Evolutionary conservation across 2,888 invertebrate genomes (phyloP).

Genomic region (Bugula neritina): DNA sequence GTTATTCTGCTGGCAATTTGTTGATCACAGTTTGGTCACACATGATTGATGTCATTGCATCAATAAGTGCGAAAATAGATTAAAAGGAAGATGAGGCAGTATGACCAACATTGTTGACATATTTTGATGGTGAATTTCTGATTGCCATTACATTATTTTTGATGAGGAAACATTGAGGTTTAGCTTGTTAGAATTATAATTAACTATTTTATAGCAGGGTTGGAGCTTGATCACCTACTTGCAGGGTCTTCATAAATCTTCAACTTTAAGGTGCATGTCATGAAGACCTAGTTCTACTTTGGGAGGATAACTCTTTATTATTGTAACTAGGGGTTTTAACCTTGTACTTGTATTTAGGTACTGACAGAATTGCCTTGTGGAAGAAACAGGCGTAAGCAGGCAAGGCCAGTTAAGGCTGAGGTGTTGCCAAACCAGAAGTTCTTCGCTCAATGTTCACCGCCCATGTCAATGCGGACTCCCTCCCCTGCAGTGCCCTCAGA

Average conservation of each 20-base stretch:
- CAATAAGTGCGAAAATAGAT: constrained; percentile 9
- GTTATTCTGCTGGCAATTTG: neutral
- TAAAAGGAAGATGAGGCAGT: neutral
- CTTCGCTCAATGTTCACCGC: neutral
- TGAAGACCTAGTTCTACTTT: too few relatives aligned
- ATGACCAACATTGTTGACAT: neutral
- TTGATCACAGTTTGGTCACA: constrained; percentile 25
- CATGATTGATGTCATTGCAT: constrained; percentile 23
- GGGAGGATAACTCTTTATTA: too few relatives aligned
- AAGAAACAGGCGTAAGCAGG: constrained; percentile 14
- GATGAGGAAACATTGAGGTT: constrained; percentile 18
- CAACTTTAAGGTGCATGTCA: too few relatives aligned
- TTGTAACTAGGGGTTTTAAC: too few relatives aligned
- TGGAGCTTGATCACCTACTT: too few relatives aligned
- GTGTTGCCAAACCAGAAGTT: neutral
- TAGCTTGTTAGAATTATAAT: neutral
- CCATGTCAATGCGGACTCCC: neutral
- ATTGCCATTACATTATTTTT: constrained; percentile 5
- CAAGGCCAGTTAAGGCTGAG: constrained; percentile 3
- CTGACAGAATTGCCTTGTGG: neutral
- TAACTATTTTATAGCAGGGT: too few relatives aligned
- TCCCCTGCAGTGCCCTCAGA: neutral
- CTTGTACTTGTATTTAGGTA: neutral
- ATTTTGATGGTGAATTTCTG: neutral
- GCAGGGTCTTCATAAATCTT: too few relatives aligned